Evolutionary conservation across 2,888 invertebrate genomes (phyloP).

Genomic region (Linnaemya vulpina): DNA sequence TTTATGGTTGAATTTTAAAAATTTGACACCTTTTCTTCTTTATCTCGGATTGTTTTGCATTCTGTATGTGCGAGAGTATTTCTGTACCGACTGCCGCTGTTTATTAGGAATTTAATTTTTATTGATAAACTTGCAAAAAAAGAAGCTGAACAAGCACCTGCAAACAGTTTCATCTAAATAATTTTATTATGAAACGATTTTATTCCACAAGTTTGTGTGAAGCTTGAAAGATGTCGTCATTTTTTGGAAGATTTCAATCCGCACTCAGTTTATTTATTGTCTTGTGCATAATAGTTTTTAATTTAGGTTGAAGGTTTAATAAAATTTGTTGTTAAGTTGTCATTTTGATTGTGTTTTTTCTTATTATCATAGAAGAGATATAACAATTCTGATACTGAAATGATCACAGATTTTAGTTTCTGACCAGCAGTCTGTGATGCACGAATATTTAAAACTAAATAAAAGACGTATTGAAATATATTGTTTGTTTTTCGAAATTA

Average conservation of each 20-base stretch:
- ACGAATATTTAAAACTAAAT: no score
- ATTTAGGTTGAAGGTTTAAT: neutral
- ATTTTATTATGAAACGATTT: neutral
- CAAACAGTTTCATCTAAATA: neutral
- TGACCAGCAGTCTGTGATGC: no score
- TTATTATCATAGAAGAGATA: no score
- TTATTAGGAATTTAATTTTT: conserved; percentile 1
- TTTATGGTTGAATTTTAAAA: conserved; percentile 25
- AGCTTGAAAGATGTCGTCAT: neutral
- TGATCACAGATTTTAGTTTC: no score
- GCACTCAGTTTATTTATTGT: neutral
- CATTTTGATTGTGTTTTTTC: no score
- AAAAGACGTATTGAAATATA: no score
- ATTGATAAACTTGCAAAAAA: neutral
- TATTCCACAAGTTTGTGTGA: neutral
- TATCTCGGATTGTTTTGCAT: conserved; percentile 17
- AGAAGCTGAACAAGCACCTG: conserved; percentile 14
- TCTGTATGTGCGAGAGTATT: neutral
- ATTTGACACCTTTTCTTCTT: conserved; percentile 22
- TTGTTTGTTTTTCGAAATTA: no score
- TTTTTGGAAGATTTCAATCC: neutral
- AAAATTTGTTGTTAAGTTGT: neutral
- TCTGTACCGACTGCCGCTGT: neutral
- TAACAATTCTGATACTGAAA: no score
- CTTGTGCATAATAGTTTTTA: neutral